Percentiles rank a stretch among this genome's conserved stretches.
Evolutionary conservation across 1,140 invertebrate species (phyloP).

Genomic region (Argopecten irradians): DNA sequence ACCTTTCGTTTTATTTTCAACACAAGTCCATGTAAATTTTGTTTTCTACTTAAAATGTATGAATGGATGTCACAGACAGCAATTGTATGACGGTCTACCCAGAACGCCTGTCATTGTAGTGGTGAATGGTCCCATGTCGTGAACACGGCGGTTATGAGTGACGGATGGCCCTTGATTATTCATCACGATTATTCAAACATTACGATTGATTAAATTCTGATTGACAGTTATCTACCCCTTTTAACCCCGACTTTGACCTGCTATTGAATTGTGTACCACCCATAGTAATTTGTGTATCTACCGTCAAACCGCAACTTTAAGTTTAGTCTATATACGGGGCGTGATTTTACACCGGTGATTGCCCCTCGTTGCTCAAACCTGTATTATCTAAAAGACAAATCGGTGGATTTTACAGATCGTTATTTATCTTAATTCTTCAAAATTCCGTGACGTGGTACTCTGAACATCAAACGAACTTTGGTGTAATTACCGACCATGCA

Average conservation of each 20-base stretch:
- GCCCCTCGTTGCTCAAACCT: neutral
- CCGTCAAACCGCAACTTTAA: neutral
- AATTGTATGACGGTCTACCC: no score
- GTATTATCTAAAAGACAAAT: neutral
- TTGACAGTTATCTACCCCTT: constrained; percentile 15
- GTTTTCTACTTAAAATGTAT: no score
- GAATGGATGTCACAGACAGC: no score
- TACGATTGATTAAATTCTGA: constrained; percentile 11
- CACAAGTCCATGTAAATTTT: no score
- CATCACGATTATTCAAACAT: neutral
- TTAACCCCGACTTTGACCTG: neutral
- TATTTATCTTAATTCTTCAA: neutral
- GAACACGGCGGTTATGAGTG: neutral
- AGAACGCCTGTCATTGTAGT: neutral
- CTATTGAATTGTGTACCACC: neutral
- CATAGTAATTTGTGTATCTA: neutral
- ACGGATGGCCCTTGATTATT: neutral
- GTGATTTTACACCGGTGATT: neutral
- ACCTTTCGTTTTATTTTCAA: no score
- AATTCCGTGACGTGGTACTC: neutral
- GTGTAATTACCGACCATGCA: neutral
- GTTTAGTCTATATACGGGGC: neutral
- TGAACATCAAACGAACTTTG: neutral
- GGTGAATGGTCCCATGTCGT: neutral
- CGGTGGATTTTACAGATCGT: neutral